phyloP scores from a whole-genome alignment of 2,797 vertebrate genomes.

The Poecilia velifera region DNA sequence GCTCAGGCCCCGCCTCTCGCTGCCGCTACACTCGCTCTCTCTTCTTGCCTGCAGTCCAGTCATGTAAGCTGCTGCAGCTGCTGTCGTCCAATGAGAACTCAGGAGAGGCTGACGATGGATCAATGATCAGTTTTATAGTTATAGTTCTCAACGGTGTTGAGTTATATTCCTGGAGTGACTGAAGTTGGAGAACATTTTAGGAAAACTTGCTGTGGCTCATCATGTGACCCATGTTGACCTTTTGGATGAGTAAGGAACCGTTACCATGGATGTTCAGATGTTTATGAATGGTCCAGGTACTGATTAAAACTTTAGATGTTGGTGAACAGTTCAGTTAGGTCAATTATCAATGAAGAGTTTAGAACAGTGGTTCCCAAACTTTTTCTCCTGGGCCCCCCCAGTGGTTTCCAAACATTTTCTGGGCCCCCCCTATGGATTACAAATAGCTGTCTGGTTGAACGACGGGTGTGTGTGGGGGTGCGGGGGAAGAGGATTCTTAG shows the following conservation, averaged over 20 bases:
- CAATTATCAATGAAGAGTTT: not conserved
- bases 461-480: no score
- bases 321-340: not conserved
- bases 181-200: not conserved
- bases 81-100: conserved; percentile 1
- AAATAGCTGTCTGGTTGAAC: no score
- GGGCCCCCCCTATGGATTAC: no score
- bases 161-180: not conserved
- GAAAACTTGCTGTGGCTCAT: not conserved
- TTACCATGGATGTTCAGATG: not conserved
- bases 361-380: no score
- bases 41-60: conserved; percentile 75
- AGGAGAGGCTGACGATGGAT: not conserved
- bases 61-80: conserved; percentile 70
- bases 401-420: no score
- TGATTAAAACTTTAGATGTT: not conserved
- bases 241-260: not conserved
- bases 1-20: conserved; percentile 74
- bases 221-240: not conserved
- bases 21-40: conserved; percentile 76
- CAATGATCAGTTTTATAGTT: not conserved
- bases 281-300: not conserved
- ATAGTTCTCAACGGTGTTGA: not conserved
- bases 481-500: no score
- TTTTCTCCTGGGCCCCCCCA: no score